Percentiles rank a stretch among this genome's conserved stretches.
These are phyloP conservation scores for Drosophila bocki DNA, from an alignment of 1,140 invertebrate genomes.

Conservation along the genomic window DNA sequence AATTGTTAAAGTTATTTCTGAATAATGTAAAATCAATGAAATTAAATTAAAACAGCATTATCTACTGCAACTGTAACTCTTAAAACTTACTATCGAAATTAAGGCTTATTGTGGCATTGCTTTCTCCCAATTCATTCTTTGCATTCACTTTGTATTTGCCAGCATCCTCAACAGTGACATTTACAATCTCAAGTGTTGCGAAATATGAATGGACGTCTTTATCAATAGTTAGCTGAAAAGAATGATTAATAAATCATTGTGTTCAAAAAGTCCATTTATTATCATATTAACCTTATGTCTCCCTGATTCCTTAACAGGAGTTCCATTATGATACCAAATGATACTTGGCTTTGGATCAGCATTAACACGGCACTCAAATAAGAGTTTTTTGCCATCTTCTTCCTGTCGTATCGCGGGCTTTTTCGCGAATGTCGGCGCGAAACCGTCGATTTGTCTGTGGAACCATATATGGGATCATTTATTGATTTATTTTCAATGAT, in stretches of 20 bases:
- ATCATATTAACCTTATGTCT: constrained; percentile 91
- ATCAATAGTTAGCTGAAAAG: constrained; percentile 91
- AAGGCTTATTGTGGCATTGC: constrained; percentile 97
- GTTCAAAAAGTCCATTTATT: neutral
- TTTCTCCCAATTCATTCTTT: constrained; percentile 98
- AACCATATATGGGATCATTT: constrained; percentile 11
- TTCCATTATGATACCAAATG: constrained; percentile 95
- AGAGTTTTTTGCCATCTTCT: constrained; percentile 96
- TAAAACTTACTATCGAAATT: constrained; percentile 98
- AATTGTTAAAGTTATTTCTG: constrained; percentile 6
- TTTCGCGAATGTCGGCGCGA: constrained; percentile 98
- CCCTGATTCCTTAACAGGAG: constrained; percentile 90
- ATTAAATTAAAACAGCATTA: neutral
- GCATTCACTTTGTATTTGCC: constrained; percentile 98
- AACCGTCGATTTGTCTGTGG: constrained; percentile 98
- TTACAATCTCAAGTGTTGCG: constrained; percentile 95
- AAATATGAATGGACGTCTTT: constrained; percentile 97
- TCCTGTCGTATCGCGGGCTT: constrained; percentile 98
- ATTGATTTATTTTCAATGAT: neutral
- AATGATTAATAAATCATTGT: constrained; percentile 2
- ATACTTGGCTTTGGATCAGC: constrained; percentile 96
- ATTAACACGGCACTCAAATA: constrained; percentile 98
- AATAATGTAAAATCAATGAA: constrained; percentile 4
- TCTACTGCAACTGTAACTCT: neutral
- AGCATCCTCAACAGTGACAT: constrained; percentile 98